Base-by-base conservation (phyloP, 2,797 vertebrate genomes). In the Xerus rutilus region DNA sequence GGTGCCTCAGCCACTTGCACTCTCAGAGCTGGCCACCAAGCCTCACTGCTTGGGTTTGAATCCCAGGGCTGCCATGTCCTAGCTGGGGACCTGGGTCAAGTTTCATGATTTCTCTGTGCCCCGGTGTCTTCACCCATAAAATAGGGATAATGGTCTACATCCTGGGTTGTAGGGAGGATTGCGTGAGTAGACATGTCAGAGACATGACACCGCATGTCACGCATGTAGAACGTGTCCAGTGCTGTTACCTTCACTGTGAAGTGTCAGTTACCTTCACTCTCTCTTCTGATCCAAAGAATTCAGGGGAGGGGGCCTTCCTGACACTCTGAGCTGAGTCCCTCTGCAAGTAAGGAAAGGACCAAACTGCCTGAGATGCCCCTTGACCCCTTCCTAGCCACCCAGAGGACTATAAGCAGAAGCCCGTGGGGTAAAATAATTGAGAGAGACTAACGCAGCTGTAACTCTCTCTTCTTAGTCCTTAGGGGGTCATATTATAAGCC, bases 401-500 rank as follows among this genome's bases (percentile, higher is more conserved):
- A 39, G 73, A 83, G 3, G 49, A 67, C 39, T 39, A 3, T 1
- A 8, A 32, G 62, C 86, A 74, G n/a, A 21, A 74, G 35, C 25
- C 9, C 11, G 0, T 5, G 15, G 62, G 30, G 57, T 35, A 14
- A 35, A 79, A 70, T 21, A 10, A 5, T 43, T 47, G 14, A 83
- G 64, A 67, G 77, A 78, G 47, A 39, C 25, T 72, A 72, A 92
- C 43, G 9, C 13, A 87, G 65, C 73, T 92, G 14, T 1, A 43
- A 62, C 70, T 54, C 81, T 89, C 78, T 96, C 95, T 23, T 97
- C 65, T 86, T 89, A 99, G 99, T 99, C 99, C 67, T 98, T 99
- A 82, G 99, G 99, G 18, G 99, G 99, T 14, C 99, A 99, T 90
- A 98, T 99, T 47, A 69, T 99, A 59, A 99, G 99, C n/a, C 99